Evolutionary conservation across 2,113 vertebrate genomes (phyloP).

Genomic region (Tichodroma muraria): DNA sequence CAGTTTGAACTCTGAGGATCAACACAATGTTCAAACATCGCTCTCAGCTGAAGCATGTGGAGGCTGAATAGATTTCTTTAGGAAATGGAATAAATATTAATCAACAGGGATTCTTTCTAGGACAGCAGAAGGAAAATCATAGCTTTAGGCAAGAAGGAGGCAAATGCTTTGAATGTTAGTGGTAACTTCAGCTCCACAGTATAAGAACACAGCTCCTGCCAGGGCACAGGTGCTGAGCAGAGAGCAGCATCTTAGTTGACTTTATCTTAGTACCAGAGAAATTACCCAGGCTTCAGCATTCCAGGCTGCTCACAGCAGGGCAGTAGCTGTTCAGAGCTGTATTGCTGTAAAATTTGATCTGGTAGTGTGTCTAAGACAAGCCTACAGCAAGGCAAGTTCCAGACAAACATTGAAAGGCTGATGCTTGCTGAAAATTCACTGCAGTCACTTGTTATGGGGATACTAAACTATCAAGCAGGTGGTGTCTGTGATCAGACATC

Average conservation of each 20-base stretch:
- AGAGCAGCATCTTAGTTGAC: background rate
- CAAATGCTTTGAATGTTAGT: background rate
- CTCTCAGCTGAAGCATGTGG: background rate
- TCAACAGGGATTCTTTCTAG: constrained; percentile 16
- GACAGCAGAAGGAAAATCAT: background rate
- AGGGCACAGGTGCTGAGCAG: background rate
- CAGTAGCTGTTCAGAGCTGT: background rate
- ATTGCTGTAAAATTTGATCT: background rate
- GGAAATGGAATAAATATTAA: constrained; percentile 29
- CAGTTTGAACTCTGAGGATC: constrained; percentile 32
- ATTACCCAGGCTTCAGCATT: background rate
- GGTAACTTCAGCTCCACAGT: background rate
- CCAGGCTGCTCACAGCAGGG: background rate
- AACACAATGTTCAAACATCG: background rate
- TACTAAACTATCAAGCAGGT: background rate
- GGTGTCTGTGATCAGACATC: background rate
- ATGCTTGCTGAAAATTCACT: background rate
- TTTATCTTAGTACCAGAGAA: background rate
- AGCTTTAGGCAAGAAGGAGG: constrained; percentile 3
- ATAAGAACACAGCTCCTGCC: background rate
- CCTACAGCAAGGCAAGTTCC: background rate
- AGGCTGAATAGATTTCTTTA: constrained; percentile 23
- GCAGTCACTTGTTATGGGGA: background rate
- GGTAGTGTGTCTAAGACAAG: background rate
- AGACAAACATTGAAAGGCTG: background rate